Percentiles rank a stretch among this genome's conserved stretches.
phyloP scores from a whole-genome alignment of 2,113 vertebrate genomes.

The Ailuropoda melanoleuca region DNA sequence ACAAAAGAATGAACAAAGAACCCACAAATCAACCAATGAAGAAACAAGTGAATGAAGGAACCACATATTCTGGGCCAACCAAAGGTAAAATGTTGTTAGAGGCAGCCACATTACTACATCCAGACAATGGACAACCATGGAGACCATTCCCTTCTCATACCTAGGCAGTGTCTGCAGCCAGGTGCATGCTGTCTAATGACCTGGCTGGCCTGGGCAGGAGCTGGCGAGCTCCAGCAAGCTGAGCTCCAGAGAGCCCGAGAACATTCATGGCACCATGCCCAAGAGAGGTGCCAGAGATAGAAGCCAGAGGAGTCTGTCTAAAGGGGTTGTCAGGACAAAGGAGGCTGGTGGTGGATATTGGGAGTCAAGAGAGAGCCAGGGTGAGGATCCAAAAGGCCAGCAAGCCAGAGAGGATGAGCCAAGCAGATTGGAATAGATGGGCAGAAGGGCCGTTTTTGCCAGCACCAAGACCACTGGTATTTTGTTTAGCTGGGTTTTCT shows the following conservation, averaged over 20 bases:
- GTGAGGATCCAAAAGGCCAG: neutral
- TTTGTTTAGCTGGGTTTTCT: neutral
- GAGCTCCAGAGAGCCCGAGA: neutral
- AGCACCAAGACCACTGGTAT: neutral
- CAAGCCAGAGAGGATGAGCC: neutral
- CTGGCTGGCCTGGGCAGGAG: neutral
- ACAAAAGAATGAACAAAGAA: neutral
- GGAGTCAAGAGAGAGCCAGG: neutral
- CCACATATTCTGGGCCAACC: neutral
- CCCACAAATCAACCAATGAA: neutral
- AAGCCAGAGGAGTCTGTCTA: neutral
- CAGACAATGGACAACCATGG: fast-evolving
- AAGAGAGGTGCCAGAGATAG: neutral
- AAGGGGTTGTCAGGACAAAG: neutral
- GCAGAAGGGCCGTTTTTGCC: neutral
- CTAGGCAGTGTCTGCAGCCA: neutral
- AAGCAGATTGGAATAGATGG: neutral
- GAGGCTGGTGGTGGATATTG: neutral
- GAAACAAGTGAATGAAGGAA: conserved; percentile 9
- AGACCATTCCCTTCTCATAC: neutral
- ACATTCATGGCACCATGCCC: fast-evolving
- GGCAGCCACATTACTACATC: no score
- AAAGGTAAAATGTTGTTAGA: neutral
- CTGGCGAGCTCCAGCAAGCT: neutral
- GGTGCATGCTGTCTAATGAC: neutral